Base-by-base conservation (phyloP, 2,113 vertebrate species). In the Peromyscus leucopus region DNA sequence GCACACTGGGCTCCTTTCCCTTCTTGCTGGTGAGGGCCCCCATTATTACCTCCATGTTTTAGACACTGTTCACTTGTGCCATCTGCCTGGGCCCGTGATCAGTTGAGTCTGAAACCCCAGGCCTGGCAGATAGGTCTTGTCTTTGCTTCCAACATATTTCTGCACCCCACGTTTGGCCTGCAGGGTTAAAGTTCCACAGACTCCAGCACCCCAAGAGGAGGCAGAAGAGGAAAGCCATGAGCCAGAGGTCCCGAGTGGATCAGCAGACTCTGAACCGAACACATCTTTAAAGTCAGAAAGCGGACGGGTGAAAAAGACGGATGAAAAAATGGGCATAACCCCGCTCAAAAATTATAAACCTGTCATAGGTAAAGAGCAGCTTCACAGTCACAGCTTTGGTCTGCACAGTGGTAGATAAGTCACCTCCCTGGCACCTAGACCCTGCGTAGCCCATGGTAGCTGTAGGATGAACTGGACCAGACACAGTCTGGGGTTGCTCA, bases 281-380 rank as follows among this genome's bases (percentile, higher is more conserved):
- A 96, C 96, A 2, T 71, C 93, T 63, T 95, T 95, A 42, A 96
- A 91, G 19, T 87, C 98, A 31, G 97, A 93, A 9, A 79, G 85
- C 11, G 80, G 22, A 24, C 97, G 96, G 28, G 84, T 95, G 85
- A 98, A 97, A 85, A 99, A 98, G 95, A 90, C 88, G 0, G 98
- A 99, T 16, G 98, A 99, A 83, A 99, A 98, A 71, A 98, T 97
- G 98, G 97, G 97, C 2, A 5, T 98, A 55, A 96, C 97, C 7
- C 97, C 98, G 0, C 97, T 99, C 0, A 98, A 98, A 26, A 98
- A 98, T 63, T 99, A 99, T 94, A 99, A 98, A 51, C 99, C 99
- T 3, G 98, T 98, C 1, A 97, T 98, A 98, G 99, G 99, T 99
- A 99, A 91, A 65, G 67, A 39, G 48, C 85, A 0, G 0, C 55